A percentile compares a stretch with the other conserved stretches of the same genome.
phyloP scores from a whole-genome alignment of 2,113 vertebrate species.

The Forbesichthys agassizii region DNA sequence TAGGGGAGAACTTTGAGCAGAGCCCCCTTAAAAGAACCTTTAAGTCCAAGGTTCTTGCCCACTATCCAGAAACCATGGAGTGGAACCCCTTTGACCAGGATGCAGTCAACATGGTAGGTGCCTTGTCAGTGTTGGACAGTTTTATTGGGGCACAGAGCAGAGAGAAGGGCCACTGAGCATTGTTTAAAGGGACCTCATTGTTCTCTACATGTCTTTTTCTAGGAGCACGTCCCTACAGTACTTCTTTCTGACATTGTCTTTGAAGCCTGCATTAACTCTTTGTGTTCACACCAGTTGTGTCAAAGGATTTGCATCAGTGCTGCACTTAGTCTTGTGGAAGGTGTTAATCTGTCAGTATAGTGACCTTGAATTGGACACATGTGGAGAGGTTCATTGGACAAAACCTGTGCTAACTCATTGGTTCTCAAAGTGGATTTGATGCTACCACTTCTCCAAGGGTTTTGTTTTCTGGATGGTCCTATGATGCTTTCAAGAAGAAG shows the following conservation, averaged over 20 bases:
- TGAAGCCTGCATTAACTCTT: background rate
- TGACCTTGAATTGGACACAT: background rate
- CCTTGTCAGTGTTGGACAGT: background rate
- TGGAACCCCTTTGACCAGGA: conserved; percentile 96
- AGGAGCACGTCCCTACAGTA: too few species aligned
- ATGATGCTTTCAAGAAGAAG: too few species aligned
- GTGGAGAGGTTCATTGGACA: background rate
- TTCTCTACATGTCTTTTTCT: too few species aligned
- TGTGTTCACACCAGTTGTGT: background rate
- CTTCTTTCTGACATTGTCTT: too few species aligned
- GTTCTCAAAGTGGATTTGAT: too few species aligned
- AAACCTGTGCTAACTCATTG: background rate
- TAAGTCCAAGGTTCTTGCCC: conserved; percentile 93
- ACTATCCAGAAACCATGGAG: conserved; percentile 90
- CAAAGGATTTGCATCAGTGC: background rate
- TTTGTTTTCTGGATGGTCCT: too few species aligned
- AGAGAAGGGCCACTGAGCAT: too few species aligned
- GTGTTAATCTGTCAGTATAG: background rate
- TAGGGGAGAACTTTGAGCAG: conserved; percentile 94
- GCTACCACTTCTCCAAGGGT: too few species aligned
- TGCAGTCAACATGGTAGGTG: conserved; percentile 95
- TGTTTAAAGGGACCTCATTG: too few species aligned
- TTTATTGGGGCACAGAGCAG: background rate
- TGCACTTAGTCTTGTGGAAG: background rate
- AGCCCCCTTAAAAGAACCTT: conserved; percentile 93